Percentiles rank a stretch among this genome's conserved stretches.
phyloP scores from a whole-genome alignment of 2,888 invertebrate species.

The Chromoteleia sp. region DNA sequence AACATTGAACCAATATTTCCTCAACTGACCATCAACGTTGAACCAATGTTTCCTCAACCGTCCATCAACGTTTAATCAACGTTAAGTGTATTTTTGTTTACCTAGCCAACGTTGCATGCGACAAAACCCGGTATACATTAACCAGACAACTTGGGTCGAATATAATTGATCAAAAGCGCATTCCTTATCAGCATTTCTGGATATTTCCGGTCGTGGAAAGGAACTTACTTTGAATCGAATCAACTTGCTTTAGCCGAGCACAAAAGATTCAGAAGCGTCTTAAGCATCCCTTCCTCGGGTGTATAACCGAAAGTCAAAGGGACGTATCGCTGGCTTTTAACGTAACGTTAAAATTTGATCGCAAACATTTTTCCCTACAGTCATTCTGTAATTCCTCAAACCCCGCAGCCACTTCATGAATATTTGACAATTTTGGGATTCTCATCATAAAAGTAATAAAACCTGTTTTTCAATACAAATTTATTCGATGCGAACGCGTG shows the following conservation, averaged over 20 bases:
- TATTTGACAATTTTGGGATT: slow-evolving; percentile 39
- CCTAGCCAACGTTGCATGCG: too few species aligned
- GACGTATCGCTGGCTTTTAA: not conserved
- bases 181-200: too few species aligned
- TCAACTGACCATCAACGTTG: too few species aligned
- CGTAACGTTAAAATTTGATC: slow-evolving; percentile 3
- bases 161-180: too few species aligned
- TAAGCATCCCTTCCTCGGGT: slow-evolving; percentile 1
- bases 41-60: too few species aligned
- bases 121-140: too few species aligned
- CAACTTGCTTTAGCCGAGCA: slow-evolving; percentile 33
- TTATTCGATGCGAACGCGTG: slow-evolving; percentile 51
- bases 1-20: too few species aligned
- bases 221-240: slow-evolving; percentile 32
- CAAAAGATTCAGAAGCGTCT: slow-evolving; percentile 32
- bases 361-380: slow-evolving; percentile 5
- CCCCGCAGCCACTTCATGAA: slow-evolving; percentile 28
- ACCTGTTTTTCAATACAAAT: slow-evolving; percentile 51
- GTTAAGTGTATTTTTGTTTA: too few species aligned
- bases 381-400: not conserved
- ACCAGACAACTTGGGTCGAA: too few species aligned
- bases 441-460: slow-evolving; percentile 45
- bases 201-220: too few species aligned
- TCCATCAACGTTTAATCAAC: too few species aligned
- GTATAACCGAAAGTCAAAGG: not conserved